Conservation (phyloP, 2,797 vertebrate genomes). For the Petrocephalus schoutedeni region DNA sequence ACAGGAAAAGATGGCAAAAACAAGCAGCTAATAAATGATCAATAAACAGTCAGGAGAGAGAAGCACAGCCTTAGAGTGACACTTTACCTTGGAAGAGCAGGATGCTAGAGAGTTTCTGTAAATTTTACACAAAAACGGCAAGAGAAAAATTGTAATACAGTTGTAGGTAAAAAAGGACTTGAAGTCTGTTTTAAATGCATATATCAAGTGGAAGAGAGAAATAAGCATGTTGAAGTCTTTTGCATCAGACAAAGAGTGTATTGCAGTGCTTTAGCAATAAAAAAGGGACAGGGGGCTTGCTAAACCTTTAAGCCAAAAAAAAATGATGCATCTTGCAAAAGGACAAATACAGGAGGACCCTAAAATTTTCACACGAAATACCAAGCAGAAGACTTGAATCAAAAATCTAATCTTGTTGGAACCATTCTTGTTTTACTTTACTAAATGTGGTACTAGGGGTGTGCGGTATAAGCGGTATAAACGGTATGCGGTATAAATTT, state of each 20-base stretch:
- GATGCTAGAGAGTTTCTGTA: slow-evolving; percentile 99
- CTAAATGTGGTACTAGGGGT: not conserved
- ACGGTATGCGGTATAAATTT: too few species aligned
- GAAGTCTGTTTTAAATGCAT: slow-evolving; percentile 67
- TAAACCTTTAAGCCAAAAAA: slow-evolving; percentile 25
- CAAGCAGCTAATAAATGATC: slow-evolving; percentile 57
- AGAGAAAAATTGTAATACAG: slow-evolving; percentile 99
- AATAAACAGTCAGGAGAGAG: slow-evolving; percentile 75
- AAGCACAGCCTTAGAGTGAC: slow-evolving; percentile 92
- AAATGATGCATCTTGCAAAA: too few species aligned
- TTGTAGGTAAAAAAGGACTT: slow-evolving; percentile 87
- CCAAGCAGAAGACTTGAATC: not conserved
- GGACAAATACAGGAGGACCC: slow-evolving; percentile 25
- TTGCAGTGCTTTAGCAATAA: slow-evolving; percentile 39
- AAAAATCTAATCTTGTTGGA: not conserved
- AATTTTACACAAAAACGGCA: slow-evolving; percentile 99
- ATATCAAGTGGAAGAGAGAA: slow-evolving; percentile 45
- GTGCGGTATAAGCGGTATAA: too few species aligned
- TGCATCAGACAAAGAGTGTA: slow-evolving; percentile 26
- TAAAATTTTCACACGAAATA: slow-evolving; percentile 22
- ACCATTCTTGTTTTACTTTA: not conserved
- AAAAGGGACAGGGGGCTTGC: slow-evolving; percentile 24
- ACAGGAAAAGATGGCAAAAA: slow-evolving; percentile 43
- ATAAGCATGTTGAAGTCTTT: slow-evolving; percentile 42
- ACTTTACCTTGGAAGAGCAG: slow-evolving; percentile 99